A percentile compares a stretch with the other conserved stretches of the same genome.
These are phyloP conservation scores for Oxyura jamaicensis DNA, from an alignment of 2,113 vertebrate genomes.

Conservation along the genomic window DNA sequence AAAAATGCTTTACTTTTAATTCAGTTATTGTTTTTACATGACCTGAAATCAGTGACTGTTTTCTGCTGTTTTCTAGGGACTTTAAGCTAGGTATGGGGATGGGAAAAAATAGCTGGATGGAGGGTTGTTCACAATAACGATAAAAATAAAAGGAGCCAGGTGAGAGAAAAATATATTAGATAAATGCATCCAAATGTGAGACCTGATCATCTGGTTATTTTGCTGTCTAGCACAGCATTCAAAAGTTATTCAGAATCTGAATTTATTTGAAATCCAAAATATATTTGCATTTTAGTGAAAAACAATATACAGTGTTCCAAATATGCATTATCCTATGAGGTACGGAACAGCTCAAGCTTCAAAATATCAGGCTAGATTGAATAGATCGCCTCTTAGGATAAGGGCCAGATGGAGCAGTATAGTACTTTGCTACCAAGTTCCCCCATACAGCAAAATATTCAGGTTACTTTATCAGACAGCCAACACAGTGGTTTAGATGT, in stretches of 20 bases:
- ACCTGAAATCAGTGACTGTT: neutral
- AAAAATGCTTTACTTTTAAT: neutral
- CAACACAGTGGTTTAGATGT: neutral
- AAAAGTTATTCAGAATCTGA: neutral
- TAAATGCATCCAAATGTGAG: neutral
- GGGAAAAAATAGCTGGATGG: neutral
- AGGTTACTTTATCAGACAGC: neutral
- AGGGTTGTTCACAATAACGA: neutral
- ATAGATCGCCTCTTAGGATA: neutral
- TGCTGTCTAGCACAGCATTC: neutral
- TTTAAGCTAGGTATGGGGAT: neutral
- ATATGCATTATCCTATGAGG: neutral
- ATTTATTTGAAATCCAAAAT: neutral
- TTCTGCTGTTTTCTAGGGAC: neutral
- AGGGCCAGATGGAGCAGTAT: neutral
- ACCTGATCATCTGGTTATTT: neutral
- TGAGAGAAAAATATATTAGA: neutral
- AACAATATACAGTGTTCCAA: neutral
- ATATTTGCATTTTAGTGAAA: neutral
- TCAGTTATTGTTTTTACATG: neutral
- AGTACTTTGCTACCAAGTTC: neutral
- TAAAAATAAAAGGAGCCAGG: neutral
- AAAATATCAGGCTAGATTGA: neutral
- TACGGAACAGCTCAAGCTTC: neutral
- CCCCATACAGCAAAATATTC: neutral